Evolutionary conservation across 2,888 invertebrate genomes (phyloP).

Genomic region (Cepaea hortensis): DNA sequence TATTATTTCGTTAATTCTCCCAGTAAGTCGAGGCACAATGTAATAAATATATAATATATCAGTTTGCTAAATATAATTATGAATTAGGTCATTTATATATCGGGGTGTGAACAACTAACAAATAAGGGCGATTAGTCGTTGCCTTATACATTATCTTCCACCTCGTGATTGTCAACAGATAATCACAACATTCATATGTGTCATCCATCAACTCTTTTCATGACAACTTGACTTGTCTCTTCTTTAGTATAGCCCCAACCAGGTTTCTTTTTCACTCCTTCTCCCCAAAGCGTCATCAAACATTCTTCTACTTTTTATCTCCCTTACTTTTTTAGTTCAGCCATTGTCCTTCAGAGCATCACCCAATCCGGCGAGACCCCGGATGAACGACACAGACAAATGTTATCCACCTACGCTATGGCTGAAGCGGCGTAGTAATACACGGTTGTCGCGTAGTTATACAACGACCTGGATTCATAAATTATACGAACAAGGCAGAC

Average conservation of each 20-base stretch:
- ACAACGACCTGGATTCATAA: conserved; percentile 19
- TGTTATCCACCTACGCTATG: conserved; percentile 43
- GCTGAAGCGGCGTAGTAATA: conserved; percentile 38
- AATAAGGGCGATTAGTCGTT: no score
- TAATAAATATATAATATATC: no score
- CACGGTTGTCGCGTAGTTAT: conserved; percentile 39
- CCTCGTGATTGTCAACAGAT: no score
- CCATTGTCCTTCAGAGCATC: conserved; percentile 21
- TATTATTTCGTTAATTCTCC: background rate
- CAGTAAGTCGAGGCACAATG: background rate
- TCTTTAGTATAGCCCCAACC: background rate
- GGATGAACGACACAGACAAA: conserved; percentile 43
- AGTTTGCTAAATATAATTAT: no score
- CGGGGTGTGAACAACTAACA: no score
- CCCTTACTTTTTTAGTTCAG: background rate
- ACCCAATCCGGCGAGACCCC: conserved; percentile 33
- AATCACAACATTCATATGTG: no score
- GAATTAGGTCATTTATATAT: no score
- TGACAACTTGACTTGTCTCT: no score
- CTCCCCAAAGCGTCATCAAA: background rate
- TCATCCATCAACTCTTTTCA: no score
- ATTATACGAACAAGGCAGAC: conserved; percentile 23
- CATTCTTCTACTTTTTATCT: background rate
- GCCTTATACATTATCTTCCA: no score
- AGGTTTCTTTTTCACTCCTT: background rate